A percentile compares a stretch with the other conserved stretches of the same genome.
These are phyloP conservation scores for Tupiocoris notatus DNA, from an alignment of 2,888 invertebrate genomes.

Conservation along the genomic window DNA sequence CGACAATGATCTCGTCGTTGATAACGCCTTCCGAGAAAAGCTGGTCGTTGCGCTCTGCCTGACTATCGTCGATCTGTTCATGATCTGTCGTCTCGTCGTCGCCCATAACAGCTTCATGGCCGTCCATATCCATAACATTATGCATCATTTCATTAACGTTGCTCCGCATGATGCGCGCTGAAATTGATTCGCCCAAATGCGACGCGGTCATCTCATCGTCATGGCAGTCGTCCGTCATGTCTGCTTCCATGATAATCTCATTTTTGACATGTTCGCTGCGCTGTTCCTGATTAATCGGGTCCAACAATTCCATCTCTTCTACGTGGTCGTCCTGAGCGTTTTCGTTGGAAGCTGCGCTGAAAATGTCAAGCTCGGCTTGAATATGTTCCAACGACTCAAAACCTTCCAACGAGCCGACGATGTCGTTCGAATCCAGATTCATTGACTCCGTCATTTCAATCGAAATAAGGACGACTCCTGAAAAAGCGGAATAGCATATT, in stretches of 20 bases:
- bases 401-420: conserved; percentile 50
- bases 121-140: conserved; percentile 42
- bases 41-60: conserved; percentile 13
- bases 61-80: not conserved
- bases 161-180: conserved; percentile 28
- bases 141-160: conserved; percentile 38
- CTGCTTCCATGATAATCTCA: conserved; percentile 39
- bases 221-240: conserved; percentile 39
- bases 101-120: conserved; percentile 23
- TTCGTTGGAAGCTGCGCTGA: conserved; percentile 37
- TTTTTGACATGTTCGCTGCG: not conserved
- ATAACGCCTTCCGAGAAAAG: conserved; percentile 46
- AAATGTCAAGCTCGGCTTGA: conserved; percentile 54
- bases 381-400: conserved; percentile 56
- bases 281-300: conserved; percentile 2
- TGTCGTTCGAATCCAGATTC: conserved; percentile 46
- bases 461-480: no score
- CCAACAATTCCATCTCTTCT: conserved; percentile 33
- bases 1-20: conserved; percentile 42
- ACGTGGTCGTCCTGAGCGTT: conserved; percentile 27
- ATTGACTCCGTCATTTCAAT: conserved; percentile 46
- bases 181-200: conserved; percentile 8
- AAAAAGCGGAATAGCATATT: not conserved
- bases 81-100: conserved; percentile 10
- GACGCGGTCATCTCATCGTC: conserved; percentile 13